Evolutionary conservation across 1,140 invertebrate genomes (phyloP), one percentile per base, ranked within the genome.

Genomic region (Oreohelix idahoensis): DNA sequence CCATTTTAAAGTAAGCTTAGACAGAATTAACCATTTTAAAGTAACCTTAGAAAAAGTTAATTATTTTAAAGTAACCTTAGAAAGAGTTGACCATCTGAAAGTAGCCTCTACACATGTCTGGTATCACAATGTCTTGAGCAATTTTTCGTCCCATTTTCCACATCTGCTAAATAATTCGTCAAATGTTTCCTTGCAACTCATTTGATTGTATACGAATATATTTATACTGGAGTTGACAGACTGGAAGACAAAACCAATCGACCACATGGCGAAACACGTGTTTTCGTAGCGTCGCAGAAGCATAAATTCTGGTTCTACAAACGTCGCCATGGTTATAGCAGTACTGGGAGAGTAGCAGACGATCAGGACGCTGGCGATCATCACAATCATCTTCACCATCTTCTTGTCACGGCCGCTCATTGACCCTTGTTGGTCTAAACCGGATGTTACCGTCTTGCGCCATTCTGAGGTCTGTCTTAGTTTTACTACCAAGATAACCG

Each of bases 141-240:
- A n/a, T n/a, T n/a, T n/a, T n/a, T n/a, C n/a, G n/a, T n/a, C n/a
- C n/a, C n/a, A n/a, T n/a, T n/a, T n/a, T n/a, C n/a, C n/a, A n/a
- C n/a, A n/a, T n/a, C n/a, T n/a, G n/a, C n/a, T n/a, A n/a, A n/a
- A n/a, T n/a, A n/a, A n/a, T n/a, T n/a, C n/a, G n/a, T n/a, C n/a
- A n/a, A n/a, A n/a, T n/a, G n/a, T n/a, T n/a, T n/a, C n/a, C 69
- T 71, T 71, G 15, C 10, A 71, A 23, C 69, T 71, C 69, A 71
- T 71, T 13, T 35, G 10, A 23, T 35, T 15, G 29, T 71, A 71
- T 26, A 39, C 4, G 32, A 71, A 11, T 5, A 71, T 71, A 35
- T 71, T 71, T 13, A 71, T 10, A 71, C 69, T 71, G 4, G 69
- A 71, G 32, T 71, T 71, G 10, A 71, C 4, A 10, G 38, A 2